Evolutionary conservation across 2,888 invertebrate species (phyloP), one percentile per base, ranked within the genome.

Genomic region (Pteria penguin): DNA sequence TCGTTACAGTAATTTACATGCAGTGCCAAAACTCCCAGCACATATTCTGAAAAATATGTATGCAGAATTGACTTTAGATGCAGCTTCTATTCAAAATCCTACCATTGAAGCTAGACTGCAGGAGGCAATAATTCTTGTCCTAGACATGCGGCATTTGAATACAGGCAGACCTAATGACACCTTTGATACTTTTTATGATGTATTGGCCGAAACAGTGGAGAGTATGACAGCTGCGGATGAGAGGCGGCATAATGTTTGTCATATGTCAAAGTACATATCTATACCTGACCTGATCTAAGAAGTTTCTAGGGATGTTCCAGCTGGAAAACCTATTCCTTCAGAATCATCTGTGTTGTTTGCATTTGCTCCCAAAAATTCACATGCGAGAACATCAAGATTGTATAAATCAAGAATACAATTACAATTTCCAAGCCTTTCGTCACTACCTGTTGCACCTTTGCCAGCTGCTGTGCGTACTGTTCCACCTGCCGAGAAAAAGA

Each of bases 161-260:
- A 76, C 33, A 33, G 81, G 81, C 3, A 72, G 79, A 29, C 79
- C 78, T 2, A 63, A 72, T 58, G 76, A 79, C 5, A 79, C 77
- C 0, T 81, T 81, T 71, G 33, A 33, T 4, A 18, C 26, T 1
- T 79, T 79, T 58, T 81, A 76, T 61, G 71, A 81, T 22, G 27
- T 36, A 31, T 36, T 81, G 32, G 14, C 57, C 4, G 57, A 70
- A 29, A 61, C 72, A 32, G 73, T 81, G 11, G 72, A 77, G 33
- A 60, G 65, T 31, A 24, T 78, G 0, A 66, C 72, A 36, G 82
- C 80, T 18, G 72, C 71, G 11, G 80, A 76, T 68, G 77, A 74
- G 52, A 27, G 82, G 26, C 58, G 80, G 11, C 80, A 82, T 27
- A 68, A 63, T 26, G 71, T 79, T 14, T 55, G 66, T 14, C 80